Conservation (phyloP, 2,113 vertebrate genomes). For the crab-eating macaque (Macaca fascicularis) region T2T-MFA8v1.1 NC_088394.1:13668001-13668500, state of each 20-base stretch:
- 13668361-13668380: conserved; percentile 4
- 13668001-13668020: conserved; percentile 57
- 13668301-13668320: conserved; percentile 58
- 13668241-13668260: conserved; percentile 36
- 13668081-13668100: conserved; percentile 43
- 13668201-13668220: conserved; percentile 29
- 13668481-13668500: not conserved
- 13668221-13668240: conserved; percentile 71
- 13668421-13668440: conserved; percentile 48
- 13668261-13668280: not conserved
- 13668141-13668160: not conserved
- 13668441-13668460: conserved; percentile 33
- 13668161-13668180: not conserved
- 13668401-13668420: conserved; percentile 63
- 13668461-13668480: conserved; percentile 10
- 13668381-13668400: conserved; percentile 46
- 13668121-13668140: conserved; percentile 28
- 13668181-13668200: conserved; percentile 38
- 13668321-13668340: conserved; percentile 28
- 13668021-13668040: conserved; percentile 51
- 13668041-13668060: conserved; percentile 41
- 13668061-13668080: conserved; percentile 68
- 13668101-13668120: conserved; percentile 57
- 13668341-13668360: conserved; percentile 57
- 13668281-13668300: conserved; percentile 25